Evolutionary conservation across 2,113 vertebrate species (phyloP).

Genomic region (Sterrhoptilus dennistouni): DNA sequence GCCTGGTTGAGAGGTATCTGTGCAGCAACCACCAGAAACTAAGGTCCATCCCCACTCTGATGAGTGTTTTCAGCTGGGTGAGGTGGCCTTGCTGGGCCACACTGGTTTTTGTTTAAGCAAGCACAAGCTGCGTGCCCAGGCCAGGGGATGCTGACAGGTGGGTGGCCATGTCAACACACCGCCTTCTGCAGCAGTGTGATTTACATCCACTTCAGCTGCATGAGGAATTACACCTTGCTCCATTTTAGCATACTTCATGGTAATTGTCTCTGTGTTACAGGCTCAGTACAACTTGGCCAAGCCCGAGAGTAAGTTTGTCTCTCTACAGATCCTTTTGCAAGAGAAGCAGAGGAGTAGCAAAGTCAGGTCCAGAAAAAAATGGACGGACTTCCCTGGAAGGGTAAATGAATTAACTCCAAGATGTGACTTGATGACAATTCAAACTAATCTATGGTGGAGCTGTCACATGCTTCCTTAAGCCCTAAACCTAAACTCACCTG

Average conservation of each 20-base stretch:
- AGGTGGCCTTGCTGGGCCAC: background rate
- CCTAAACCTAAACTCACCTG: background rate
- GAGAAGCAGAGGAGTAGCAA: background rate
- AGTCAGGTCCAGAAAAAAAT: background rate
- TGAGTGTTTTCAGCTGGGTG: background rate
- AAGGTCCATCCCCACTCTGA: too few relatives aligned
- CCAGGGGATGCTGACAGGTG: background rate
- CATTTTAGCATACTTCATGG: background rate
- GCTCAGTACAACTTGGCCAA: background rate
- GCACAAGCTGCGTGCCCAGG: accelerated
- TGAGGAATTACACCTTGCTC: background rate
- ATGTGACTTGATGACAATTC: background rate
- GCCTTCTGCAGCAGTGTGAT: background rate
- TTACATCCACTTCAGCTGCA: background rate
- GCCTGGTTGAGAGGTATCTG: background rate
- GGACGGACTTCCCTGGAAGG: background rate
- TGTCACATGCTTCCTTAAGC: background rate
- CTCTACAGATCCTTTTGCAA: background rate
- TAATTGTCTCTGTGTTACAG: background rate
- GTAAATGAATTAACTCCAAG: background rate
- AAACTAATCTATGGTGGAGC: background rate
- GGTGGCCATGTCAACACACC: background rate
- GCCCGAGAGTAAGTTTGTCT: background rate
- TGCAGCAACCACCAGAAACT: background rate
- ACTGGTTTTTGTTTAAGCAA: accelerated